These are phyloP conservation scores for Gila robusta DNA, from an alignment of 2,797 vertebrate genomes.

Conservation along the genomic window DNA sequence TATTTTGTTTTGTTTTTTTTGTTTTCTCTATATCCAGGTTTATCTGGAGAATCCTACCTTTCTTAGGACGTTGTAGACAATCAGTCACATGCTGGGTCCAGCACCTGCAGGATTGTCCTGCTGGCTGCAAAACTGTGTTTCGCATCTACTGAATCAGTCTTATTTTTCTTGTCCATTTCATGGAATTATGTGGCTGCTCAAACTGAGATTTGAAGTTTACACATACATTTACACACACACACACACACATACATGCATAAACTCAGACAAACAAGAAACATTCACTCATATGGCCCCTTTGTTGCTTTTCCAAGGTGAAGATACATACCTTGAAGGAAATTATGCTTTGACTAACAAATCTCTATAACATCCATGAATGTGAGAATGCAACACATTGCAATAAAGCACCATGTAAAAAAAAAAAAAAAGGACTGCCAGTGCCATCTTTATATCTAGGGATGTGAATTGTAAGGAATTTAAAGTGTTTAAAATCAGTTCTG, in stretches of 20 bases:
- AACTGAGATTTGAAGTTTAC: constrained; percentile 75
- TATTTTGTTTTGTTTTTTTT: constrained; percentile 28
- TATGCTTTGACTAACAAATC: constrained; percentile 85
- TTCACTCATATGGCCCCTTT: constrained; percentile 75
- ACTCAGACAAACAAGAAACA: constrained; percentile 46
- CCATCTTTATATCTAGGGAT: constrained; percentile 10
- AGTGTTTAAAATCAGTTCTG: neutral
- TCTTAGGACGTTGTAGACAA: constrained; percentile 83
- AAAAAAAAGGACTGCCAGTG: constrained; percentile 52
- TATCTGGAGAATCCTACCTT: constrained; percentile 77
- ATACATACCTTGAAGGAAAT: constrained; percentile 82
- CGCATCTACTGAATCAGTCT: constrained; percentile 80
- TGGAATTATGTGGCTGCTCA: constrained; percentile 80
- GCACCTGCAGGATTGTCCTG: constrained; percentile 75
- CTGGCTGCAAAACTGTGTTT: constrained; percentile 72
- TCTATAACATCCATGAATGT: constrained; percentile 88
- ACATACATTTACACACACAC: constrained; percentile 60
- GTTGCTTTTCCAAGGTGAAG: constrained; percentile 79
- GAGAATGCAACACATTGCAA: constrained; percentile 89
- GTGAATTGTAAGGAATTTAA: neutral
- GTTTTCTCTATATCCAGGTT: constrained; percentile 71
- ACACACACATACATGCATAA: neutral
- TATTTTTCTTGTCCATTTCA: constrained; percentile 72
- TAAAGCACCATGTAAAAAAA: constrained; percentile 84
- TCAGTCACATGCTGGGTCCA: constrained; percentile 82